A percentile compares a stretch with the other conserved stretches of the same genome.
Conservation (phyloP, 2,113 vertebrate species). For the Pluvialis apricaria region DNA sequence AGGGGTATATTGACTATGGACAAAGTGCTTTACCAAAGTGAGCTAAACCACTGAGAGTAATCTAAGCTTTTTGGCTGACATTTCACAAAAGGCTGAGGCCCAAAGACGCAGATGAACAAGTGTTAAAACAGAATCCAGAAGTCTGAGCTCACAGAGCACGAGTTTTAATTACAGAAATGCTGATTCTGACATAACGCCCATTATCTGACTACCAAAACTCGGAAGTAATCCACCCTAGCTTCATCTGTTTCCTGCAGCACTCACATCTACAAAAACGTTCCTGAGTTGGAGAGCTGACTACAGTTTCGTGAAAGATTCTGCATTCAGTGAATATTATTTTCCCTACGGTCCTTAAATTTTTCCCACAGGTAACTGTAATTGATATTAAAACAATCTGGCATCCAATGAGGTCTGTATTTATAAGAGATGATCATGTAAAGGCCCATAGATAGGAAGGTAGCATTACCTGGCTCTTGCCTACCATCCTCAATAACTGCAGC, state of each 20-base stretch:
- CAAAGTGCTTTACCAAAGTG: not conserved
- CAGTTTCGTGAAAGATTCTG: not conserved
- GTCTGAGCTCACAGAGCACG: not conserved
- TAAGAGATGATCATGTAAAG: not conserved
- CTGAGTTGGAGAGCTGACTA: not conserved
- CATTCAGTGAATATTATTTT: not conserved
- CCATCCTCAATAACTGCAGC: not conserved
- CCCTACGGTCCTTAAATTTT: not conserved
- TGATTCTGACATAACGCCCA: not conserved
- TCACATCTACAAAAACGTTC: not conserved
- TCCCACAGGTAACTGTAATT: not conserved
- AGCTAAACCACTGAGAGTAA: not conserved
- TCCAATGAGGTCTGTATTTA: not conserved
- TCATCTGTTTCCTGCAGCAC: not conserved
- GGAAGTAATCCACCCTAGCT: not conserved
- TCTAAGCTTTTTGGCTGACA: slow-evolving; percentile 15
- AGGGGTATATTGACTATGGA: not conserved
- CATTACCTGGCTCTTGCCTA: not conserved
- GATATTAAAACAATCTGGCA: not conserved
- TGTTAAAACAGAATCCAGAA: slow-evolving; percentile 2
- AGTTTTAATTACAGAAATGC: slow-evolving; percentile 6
- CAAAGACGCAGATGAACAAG: not conserved
- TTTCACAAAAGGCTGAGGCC: slow-evolving; percentile 5
- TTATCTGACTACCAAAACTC: not conserved
- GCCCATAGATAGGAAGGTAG: not conserved